Evolutionary conservation across 2,888 invertebrate genomes (phyloP).

Genomic region (Sminthurides aquaticus): DNA sequence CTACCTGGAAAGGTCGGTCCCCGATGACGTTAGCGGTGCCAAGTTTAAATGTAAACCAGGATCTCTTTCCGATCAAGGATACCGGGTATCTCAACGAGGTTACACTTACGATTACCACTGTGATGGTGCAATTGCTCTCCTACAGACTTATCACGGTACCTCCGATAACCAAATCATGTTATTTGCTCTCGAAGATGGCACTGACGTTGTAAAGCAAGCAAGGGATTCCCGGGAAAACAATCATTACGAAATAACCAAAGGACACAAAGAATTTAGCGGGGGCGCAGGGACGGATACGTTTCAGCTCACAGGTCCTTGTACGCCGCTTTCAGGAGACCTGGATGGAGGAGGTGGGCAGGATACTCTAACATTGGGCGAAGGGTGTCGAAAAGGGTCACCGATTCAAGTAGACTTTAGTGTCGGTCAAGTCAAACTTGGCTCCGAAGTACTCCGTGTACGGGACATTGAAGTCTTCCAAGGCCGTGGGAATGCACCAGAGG

Average conservation of each 20-base stretch:
- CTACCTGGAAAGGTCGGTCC: neutral
- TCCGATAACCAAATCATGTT: neutral
- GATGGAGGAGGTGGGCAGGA: neutral
- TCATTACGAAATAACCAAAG: neutral
- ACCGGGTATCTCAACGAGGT: neutral
- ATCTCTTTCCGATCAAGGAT: neutral
- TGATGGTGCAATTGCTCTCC: neutral
- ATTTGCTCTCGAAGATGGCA: neutral
- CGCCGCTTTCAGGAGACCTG: neutral
- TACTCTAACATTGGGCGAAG: no score
- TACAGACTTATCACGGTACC: neutral
- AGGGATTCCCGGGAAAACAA: no score
- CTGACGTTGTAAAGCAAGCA: neutral
- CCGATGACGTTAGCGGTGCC: neutral
- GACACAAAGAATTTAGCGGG: neutral
- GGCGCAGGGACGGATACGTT: neutral
- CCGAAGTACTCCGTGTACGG: no score
- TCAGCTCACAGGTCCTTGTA: neutral
- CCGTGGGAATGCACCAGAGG: no score
- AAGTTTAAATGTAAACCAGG: neutral
- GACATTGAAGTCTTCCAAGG: no score
- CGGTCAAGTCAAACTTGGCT: no score
- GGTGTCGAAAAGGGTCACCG: no score
- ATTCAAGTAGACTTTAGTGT: no score
- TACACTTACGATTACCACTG: neutral